Percentiles rank a stretch among this genome's conserved stretches.
Conservation (phyloP, 2,888 invertebrate species). For the Anagyrus pseudococci region DNA sequence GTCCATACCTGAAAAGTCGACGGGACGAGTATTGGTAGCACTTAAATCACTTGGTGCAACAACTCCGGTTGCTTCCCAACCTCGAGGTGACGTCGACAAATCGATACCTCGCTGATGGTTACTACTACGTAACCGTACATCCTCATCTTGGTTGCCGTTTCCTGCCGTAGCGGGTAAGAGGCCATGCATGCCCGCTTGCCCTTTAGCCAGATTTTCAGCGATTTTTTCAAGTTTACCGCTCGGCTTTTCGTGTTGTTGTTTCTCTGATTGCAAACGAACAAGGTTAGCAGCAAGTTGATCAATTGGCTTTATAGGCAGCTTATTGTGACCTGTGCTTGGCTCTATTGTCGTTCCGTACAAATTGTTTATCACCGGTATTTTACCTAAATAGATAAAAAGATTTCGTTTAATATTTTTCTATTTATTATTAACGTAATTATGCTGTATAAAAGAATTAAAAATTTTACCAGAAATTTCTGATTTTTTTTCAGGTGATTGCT, state of each 20-base stretch:
- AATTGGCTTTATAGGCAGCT: conserved; percentile 55
- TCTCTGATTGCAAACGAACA: conserved; percentile 54
- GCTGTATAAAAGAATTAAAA: not conserved
- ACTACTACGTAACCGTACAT: conserved; percentile 42
- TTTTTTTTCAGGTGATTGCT: conserved; percentile 46
- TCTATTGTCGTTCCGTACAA: conserved; percentile 32
- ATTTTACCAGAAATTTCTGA: conserved; percentile 23
- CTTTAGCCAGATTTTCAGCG: conserved; percentile 57
- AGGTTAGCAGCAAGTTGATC: conserved; percentile 57
- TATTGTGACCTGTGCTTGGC: conserved; percentile 43
- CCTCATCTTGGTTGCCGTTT: conserved; percentile 42
- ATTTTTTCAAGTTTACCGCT: conserved; percentile 54
- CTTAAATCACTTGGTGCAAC: conserved; percentile 18
- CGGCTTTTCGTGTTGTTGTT: conserved; percentile 46
- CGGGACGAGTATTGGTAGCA: conserved; percentile 44
- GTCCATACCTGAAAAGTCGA: conserved; percentile 58
- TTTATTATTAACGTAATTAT: not conserved
- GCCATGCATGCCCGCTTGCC: conserved; percentile 43
- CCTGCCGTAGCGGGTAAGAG: conserved; percentile 16
- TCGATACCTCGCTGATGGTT: conserved; percentile 54
- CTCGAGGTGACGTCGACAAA: conserved; percentile 52
- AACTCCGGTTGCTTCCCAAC: conserved; percentile 48
- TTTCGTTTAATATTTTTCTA: conserved; percentile 22
- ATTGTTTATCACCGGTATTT: conserved; percentile 32
- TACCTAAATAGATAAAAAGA: conserved; percentile 28